These are phyloP conservation scores for Masnerella sp. DNA, from an alignment of 2,888 invertebrate species.

Conservation along the genomic window DNA sequence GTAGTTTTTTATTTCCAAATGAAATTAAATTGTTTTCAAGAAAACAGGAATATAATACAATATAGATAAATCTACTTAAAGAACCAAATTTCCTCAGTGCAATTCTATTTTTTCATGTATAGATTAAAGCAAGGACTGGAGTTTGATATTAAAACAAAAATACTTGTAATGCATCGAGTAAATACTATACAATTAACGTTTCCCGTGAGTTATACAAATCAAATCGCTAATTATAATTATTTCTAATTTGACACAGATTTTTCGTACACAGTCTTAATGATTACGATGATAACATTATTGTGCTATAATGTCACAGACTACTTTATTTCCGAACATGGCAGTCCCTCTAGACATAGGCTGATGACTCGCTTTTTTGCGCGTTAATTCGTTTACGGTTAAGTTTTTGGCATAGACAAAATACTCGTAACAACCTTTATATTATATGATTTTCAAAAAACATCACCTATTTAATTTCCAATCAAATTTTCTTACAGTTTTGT, in stretches of 20 bases:
- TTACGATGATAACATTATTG: slow-evolving; percentile 66
- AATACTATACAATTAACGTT: slow-evolving; percentile 15
- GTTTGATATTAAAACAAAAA: background rate
- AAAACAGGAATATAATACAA: background rate
- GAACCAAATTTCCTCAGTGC: background rate
- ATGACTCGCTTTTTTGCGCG: background rate
- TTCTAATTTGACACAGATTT: slow-evolving; percentile 73
- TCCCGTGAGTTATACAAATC: slow-evolving; percentile 10
- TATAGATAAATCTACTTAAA: background rate
- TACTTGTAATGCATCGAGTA: slow-evolving; percentile 5
- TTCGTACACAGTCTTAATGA: slow-evolving; percentile 72
- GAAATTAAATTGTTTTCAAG: background rate
- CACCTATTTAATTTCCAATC: background rate
- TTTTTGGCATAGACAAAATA: slow-evolving; percentile 55
- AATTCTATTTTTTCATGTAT: background rate
- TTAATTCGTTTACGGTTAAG: slow-evolving; percentile 35
- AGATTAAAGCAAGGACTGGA: too few relatives aligned
- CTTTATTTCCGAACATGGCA: slow-evolving; percentile 40
- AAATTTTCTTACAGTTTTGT: background rate
- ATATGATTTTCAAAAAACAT: slow-evolving; percentile 20
- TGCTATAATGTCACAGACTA: slow-evolving; percentile 66
- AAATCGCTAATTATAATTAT: slow-evolving; percentile 40
- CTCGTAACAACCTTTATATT: slow-evolving; percentile 41
- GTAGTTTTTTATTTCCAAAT: too few relatives aligned
- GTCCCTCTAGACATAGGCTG: slow-evolving; percentile 38